Evolutionary conservation across 2,797 vertebrate genomes (phyloP), one percentile per base, ranked within the genome.

Genomic region (Sebastes minor): DNA sequence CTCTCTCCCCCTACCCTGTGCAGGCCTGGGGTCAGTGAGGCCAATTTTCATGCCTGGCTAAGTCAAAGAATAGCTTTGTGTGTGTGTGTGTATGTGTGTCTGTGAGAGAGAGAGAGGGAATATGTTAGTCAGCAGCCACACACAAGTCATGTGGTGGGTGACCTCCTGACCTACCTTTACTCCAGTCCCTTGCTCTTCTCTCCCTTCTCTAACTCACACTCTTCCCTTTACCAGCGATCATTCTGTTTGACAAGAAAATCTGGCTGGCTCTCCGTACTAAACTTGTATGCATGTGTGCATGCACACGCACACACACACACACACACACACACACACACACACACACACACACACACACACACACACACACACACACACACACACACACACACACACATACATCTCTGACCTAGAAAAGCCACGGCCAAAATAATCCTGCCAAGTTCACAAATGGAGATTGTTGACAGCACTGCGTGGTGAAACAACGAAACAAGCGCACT

Each of bases 1-100:
- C 84, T 85, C 85, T 80, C 89, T 18, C 85, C 85, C 88, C 71
- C 75, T 69, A 63, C 85, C 82, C 83, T 74, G 70, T 82, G 88
- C 69, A 60, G 88, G 92, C 93, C 91, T 79, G 88, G 81, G 94
- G 95, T 95, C 94, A 93, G 88, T 61, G 78, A 86, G 89, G 91
- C 93, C 91, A 95, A 94, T 96, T 90, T 95, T 95, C 93, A 95
- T 94, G 95, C 93, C 92, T 91, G 91, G 83, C 93, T 95, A 93
- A 95, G 93, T 93, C 83, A 92, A 90, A 93, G 90, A 93, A 90
- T 91, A 91, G 93, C 90, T 93, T 81, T 94, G 89, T 92, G 91
- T 89, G 56, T 85, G 20, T 73, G 20, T 73, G 20, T 35, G 27
- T 35, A 38, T 68, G 42, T 94, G 89, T 92, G 91, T 89, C 46